Evolutionary conservation across 2,113 vertebrate species (phyloP), one percentile per base, ranked within the genome.

Genomic region (Dicentrarchus labrax): DNA sequence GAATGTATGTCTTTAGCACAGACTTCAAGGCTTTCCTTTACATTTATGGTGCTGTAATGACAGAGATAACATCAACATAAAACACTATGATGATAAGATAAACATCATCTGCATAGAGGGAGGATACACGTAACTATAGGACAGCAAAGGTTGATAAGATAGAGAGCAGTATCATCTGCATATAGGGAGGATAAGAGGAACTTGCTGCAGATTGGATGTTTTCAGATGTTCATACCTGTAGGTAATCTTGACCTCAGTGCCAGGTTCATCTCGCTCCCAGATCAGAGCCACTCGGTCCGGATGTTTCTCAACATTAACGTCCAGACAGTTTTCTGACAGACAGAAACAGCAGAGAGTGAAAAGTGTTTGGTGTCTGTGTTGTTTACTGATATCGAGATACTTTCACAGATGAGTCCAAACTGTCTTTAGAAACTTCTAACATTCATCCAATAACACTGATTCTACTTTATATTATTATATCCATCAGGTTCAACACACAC

Each of bases 231-330:
- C 50, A 4, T 96, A 99, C 97, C 97, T 96, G 95, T 98, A 98
- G 0, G 97, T 97, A 89, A 99, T 88, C 61, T 91, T 93, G 86
- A 97, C 96, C 84, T 97, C 97, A 0, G 96, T 97, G 19, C 96
- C 96, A 1, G 98, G 97, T 41, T 98, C 97, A 50, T 99, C 97
- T 70, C 94, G 95, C 90, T 99, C 98, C 98, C 98, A 98, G 50
- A 99, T 96, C 90, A 99, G 94, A 84, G 97, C 98, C 22, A 97
- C 85, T 76, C 93, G 95, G 69, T 98, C 86, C 0, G 98, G 97
- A 80, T 94, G 90, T 56, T 91, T 96, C 61, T 91, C 94, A 0
- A 95, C 97, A 0, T 98, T 97, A 17, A 94, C 96, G 75, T 99
- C 98, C 93, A 99, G 93, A 90, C 98, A 98, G 89, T 97, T 98